Percentiles rank a stretch among this genome's conserved stretches.
phyloP scores from a whole-genome alignment of 2,113 vertebrate genomes.

The Plotosus lineatus region DNA sequence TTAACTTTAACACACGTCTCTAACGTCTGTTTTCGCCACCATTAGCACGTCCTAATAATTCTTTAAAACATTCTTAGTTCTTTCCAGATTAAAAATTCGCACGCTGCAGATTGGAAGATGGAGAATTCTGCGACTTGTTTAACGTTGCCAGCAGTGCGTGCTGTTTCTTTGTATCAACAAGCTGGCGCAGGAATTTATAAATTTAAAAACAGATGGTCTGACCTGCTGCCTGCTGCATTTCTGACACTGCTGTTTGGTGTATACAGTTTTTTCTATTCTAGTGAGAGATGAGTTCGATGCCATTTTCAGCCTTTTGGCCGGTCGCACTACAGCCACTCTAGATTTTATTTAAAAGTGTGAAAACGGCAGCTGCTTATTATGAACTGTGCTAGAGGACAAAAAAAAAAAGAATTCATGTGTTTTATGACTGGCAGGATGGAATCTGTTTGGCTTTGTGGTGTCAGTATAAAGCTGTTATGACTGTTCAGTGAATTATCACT shows the following conservation, averaged over 20 bases:
- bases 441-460: background rate
- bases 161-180: constrained; percentile 12
- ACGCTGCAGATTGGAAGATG: background rate
- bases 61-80: background rate
- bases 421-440: background rate
- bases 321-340: background rate
- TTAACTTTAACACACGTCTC: background rate
- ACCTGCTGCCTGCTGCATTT: constrained; percentile 10
- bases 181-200: background rate
- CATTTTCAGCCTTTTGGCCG: background rate
- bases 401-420: background rate
- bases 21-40: background rate
- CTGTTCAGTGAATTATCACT: background rate
- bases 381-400: background rate
- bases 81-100: background rate
- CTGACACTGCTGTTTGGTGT: background rate
- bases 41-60: constrained; percentile 3
- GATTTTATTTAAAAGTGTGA: constrained; percentile 3
- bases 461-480: background rate
- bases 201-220: constrained; percentile 15
- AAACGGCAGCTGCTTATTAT: background rate
- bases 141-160: constrained; percentile 9
- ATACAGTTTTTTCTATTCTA: background rate
- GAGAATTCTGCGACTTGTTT: constrained; percentile 1
- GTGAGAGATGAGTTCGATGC: background rate